Percentiles rank a stretch among this genome's conserved stretches.
Conservation (phyloP, 1,140 invertebrate species). For the Notospermus geniculatus region DNA sequence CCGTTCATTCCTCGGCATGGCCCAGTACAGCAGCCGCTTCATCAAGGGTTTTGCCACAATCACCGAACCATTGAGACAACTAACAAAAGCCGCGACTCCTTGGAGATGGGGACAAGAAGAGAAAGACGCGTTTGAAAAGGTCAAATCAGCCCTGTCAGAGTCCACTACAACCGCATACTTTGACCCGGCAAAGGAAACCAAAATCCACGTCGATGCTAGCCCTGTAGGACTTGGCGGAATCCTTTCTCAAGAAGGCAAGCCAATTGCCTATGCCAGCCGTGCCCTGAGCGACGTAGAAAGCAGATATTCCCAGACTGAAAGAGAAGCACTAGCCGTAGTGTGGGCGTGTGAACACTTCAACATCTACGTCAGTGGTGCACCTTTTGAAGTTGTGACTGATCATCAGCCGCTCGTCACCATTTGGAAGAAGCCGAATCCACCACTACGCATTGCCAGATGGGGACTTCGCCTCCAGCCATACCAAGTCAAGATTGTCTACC, state of each 20-base stretch:
- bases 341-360: conserved; percentile 54
- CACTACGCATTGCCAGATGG: conserved; percentile 29
- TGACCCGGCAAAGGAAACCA: conserved; percentile 30
- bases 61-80: neutral
- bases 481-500: conserved; percentile 19
- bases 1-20: conserved; percentile 30
- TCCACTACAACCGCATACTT: conserved; percentile 23
- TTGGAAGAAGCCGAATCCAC: conserved; percentile 25
- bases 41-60: neutral
- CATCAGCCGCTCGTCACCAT: conserved; percentile 41
- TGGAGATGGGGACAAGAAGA: conserved; percentile 6
- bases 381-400: conserved; percentile 49
- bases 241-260: conserved; percentile 18
- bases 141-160: conserved; percentile 23
- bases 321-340: conserved; percentile 51
- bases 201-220: conserved; percentile 39
- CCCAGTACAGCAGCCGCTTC: conserved; percentile 4
- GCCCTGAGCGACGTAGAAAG: conserved; percentile 27
- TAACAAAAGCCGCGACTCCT: conserved; percentile 4
- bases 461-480: conserved; percentile 27
- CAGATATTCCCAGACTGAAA: conserved; percentile 53
- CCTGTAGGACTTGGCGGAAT: conserved; percentile 24
- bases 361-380: conserved; percentile 49
- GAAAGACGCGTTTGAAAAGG: conserved; percentile 23
- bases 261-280: conserved; percentile 26